Evolutionary conservation across 2,113 vertebrate genomes (phyloP).

Genomic region (Nothoprocta perdicaria): DNA sequence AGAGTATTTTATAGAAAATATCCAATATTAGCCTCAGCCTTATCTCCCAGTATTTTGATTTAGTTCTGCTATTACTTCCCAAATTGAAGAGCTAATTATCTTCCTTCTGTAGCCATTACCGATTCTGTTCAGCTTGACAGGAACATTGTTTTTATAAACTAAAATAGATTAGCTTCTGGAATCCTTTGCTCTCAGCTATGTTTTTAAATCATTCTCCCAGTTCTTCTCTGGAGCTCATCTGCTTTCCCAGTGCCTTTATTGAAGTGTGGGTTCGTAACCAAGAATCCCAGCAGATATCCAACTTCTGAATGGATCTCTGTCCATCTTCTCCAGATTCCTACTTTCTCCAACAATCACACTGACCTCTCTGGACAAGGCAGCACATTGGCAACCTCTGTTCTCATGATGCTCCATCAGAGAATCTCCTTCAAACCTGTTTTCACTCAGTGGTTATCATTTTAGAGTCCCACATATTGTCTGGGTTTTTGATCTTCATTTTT

Average conservation of each 20-base stretch:
- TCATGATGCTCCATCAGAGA: neutral
- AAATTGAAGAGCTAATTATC: slow-evolving; percentile 43
- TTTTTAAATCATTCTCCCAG: neutral
- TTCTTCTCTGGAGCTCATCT: neutral
- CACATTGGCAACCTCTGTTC: neutral
- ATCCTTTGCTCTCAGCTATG: neutral
- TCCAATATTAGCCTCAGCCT: neutral
- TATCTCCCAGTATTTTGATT: slow-evolving; percentile 19
- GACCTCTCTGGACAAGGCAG: neutral
- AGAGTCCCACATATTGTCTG: neutral
- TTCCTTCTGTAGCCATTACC: neutral
- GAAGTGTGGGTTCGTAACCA: neutral
- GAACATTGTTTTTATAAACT: slow-evolving; percentile 5
- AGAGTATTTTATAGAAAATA: slow-evolving; percentile 7
- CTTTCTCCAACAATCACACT: neutral
- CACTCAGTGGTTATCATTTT: neutral
- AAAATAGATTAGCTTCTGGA: slow-evolving; percentile 14
- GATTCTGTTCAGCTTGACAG: slow-evolving; percentile 12
- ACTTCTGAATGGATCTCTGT: neutral
- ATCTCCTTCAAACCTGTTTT: neutral
- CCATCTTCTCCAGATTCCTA: neutral
- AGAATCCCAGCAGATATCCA: neutral
- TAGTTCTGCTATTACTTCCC: neutral
- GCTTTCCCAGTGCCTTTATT: neutral
- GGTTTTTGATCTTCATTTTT: neutral